Evolutionary conservation across 2,113 vertebrate genomes (phyloP).

Genomic region (Archocentrus centrarchus): DNA sequence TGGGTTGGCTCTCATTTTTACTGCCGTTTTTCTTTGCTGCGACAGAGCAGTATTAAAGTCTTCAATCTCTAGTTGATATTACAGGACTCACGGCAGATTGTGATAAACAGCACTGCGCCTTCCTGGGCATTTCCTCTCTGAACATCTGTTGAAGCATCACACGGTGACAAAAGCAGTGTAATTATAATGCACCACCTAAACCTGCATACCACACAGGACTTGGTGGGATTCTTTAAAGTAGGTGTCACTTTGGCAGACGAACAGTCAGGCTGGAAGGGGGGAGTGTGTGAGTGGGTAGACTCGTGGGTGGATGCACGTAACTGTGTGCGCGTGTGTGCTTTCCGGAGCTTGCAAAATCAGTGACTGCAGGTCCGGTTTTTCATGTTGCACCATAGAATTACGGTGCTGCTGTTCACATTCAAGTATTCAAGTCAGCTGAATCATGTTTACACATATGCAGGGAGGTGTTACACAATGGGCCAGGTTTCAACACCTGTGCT

Average conservation of each 20-base stretch:
- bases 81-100: conserved; percentile 72
- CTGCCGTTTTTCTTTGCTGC: conserved; percentile 73
- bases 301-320: conserved; percentile 2
- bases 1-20: conserved; percentile 78
- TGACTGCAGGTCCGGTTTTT: conserved; percentile 33
- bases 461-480: conserved; percentile 17
- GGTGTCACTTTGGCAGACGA: conserved; percentile 49
- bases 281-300: conserved; percentile 3
- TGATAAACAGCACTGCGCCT: conserved; percentile 70
- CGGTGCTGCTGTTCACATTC: conserved; percentile 10
- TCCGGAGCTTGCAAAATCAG: conserved; percentile 37
- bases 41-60: conserved; percentile 75
- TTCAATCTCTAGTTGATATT: conserved; percentile 78
- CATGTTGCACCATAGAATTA: conserved; percentile 42
- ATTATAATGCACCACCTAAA: conserved; percentile 67
- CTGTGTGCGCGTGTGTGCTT: background rate
- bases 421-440: conserved; percentile 27
- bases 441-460: conserved; percentile 26
- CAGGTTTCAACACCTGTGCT: conserved; percentile 28
- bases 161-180: conserved; percentile 69
- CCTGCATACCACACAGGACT: conserved; percentile 53
- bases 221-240: conserved; percentile 36
- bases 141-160: conserved; percentile 76
- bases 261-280: conserved; percentile 21
- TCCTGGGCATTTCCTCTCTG: conserved; percentile 61